phyloP scores from a whole-genome alignment of 2,113 vertebrate species.

The Xiphorhynchus elegans region DNA sequence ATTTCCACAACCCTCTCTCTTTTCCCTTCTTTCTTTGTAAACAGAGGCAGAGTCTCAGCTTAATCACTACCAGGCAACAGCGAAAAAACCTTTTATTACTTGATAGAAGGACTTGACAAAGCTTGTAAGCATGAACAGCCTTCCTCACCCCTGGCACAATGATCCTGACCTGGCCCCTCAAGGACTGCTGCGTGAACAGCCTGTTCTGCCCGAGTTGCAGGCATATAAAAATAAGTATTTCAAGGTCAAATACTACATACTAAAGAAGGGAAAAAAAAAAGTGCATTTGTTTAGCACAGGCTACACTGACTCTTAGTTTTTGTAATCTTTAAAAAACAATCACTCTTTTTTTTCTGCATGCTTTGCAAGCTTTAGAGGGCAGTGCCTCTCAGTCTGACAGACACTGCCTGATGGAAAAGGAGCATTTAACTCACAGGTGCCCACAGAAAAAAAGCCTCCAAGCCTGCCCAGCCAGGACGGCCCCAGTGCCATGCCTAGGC shows the following conservation, averaged over 20 bases:
- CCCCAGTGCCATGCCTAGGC: accelerated
- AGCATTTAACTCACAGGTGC: background rate
- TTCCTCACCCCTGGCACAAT: background rate
- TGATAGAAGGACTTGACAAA: background rate
- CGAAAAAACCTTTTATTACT: background rate
- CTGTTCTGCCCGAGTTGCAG: background rate
- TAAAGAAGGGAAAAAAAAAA: background rate
- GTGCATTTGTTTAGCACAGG: background rate
- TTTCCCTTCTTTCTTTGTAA: background rate
- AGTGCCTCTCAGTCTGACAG: background rate
- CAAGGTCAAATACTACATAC: slow-evolving; percentile 8
- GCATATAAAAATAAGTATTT: background rate
- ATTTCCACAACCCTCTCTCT: background rate
- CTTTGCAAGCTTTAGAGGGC: background rate
- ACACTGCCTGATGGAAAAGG: background rate
- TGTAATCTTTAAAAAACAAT: background rate
- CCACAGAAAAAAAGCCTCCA: background rate
- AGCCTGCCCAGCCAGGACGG: background rate
- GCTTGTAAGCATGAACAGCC: background rate
- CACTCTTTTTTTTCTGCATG: background rate
- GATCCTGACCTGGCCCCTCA: background rate
- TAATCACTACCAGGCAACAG: background rate
- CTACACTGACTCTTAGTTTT: background rate
- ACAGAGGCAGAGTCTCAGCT: background rate
- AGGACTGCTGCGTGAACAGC: background rate